A percentile compares a stretch with the other conserved stretches of the same genome.
Evolutionary conservation across 2,888 invertebrate species (phyloP).

Genomic region (Boloria euphrosyne): DNA sequence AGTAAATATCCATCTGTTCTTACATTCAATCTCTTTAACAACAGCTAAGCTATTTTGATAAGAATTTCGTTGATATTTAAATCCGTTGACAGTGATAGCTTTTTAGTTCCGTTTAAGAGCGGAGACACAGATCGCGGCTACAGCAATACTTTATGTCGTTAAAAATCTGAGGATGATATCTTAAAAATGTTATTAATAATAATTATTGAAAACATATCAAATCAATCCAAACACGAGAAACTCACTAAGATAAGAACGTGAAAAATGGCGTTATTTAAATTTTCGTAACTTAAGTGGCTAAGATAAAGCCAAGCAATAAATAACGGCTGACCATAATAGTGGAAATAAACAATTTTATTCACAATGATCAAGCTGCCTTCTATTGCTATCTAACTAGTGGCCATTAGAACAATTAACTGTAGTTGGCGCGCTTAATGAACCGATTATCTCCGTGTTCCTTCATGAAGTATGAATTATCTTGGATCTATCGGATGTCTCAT

Average conservation of each 20-base stretch:
- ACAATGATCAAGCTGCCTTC: slow-evolving; percentile 45
- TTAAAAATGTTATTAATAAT: too few species aligned
- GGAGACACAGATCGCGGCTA: too few species aligned
- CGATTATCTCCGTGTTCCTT: slow-evolving; percentile 56
- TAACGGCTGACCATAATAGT: slow-evolving; percentile 18
- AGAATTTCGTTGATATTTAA: too few species aligned
- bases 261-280: slow-evolving; percentile 8
- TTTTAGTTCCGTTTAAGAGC: too few species aligned
- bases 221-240: not conserved
- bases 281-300: not conserved
- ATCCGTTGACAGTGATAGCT: too few species aligned
- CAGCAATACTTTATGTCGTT: too few species aligned
- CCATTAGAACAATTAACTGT: slow-evolving; percentile 74
- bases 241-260: not conserved
- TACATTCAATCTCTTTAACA: too few species aligned
- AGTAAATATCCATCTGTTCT: too few species aligned
- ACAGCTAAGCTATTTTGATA: too few species aligned
- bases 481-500: slow-evolving; percentile 33
- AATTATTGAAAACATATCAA: not conserved
- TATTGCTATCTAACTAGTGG: slow-evolving; percentile 63
- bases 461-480: slow-evolving; percentile 40
- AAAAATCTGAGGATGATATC: too few species aligned
- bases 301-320: slow-evolving; percentile 8
- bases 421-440: slow-evolving; percentile 63
- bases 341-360: slow-evolving; percentile 32